These are phyloP conservation scores for Nephrotoma flavescens DNA, from an alignment of 2,888 invertebrate genomes.

Conservation along the genomic window DNA sequence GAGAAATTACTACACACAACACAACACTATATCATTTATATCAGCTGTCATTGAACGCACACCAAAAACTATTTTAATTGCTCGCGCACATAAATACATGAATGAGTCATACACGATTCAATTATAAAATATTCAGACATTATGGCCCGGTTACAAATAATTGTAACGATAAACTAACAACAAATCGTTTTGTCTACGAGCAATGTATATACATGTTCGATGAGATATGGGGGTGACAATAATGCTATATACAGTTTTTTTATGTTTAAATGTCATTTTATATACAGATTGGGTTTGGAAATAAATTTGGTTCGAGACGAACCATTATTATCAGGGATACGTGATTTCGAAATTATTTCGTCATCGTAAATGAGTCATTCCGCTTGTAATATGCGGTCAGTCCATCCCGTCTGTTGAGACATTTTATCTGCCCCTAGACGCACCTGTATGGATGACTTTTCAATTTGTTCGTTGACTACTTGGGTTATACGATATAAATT, in stretches of 20 bases:
- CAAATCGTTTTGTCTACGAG: background rate
- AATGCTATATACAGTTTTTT: background rate
- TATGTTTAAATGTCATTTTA: background rate
- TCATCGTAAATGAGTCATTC: background rate
- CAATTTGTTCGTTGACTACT: background rate
- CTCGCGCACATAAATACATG: background rate
- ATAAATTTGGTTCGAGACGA: background rate
- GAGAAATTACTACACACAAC: background rate
- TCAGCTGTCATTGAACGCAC: background rate
- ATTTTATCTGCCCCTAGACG: background rate
- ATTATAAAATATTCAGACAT: background rate
- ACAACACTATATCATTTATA: background rate
- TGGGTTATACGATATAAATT: background rate
- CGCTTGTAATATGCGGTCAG: background rate
- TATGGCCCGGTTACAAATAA: background rate
- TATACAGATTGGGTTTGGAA: background rate
- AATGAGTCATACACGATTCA: background rate
- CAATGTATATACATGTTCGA: background rate
- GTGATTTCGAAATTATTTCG: background rate
- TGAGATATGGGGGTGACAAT: background rate
- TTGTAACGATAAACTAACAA: background rate
- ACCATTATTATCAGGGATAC: background rate
- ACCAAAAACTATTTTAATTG: background rate
- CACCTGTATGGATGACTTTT: background rate
- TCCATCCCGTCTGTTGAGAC: background rate